phyloP scores from a whole-genome alignment of 2,888 invertebrate genomes.

The Automeris io region DNA sequence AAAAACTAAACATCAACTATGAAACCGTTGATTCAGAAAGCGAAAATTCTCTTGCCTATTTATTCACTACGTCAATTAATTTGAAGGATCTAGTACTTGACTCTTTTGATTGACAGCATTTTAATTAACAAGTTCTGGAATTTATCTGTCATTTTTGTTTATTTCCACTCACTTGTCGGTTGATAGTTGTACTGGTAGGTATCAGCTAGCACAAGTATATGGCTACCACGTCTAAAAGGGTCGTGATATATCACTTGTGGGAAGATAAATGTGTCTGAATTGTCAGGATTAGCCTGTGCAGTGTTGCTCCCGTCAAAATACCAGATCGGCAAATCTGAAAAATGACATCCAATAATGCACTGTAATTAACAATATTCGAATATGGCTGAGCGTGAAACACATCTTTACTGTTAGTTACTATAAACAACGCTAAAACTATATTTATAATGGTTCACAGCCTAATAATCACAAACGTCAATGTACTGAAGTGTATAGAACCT shows the following conservation, averaged over 20 bases:
- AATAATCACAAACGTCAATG: too few species aligned
- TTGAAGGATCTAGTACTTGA: too few species aligned
- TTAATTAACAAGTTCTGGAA: too few species aligned
- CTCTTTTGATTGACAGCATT: too few species aligned
- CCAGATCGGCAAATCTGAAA: constrained; percentile 83
- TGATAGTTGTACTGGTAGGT: constrained; percentile 81
- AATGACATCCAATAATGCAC: constrained; percentile 16
- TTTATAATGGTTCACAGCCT: too few species aligned
- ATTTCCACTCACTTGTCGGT: constrained; percentile 45
- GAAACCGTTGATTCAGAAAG: too few species aligned
- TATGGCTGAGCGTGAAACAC: constrained; percentile 14
- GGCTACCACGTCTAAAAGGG: constrained; percentile 85
- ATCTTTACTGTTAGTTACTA: constrained; percentile 5
- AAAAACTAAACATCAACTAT: too few species aligned
- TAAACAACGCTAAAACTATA: too few species aligned
- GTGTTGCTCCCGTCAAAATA: constrained; percentile 86
- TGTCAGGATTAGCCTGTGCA: constrained; percentile 78
- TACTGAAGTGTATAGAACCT: too few species aligned
- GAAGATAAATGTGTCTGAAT: constrained; percentile 85
- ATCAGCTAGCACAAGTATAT: constrained; percentile 86
- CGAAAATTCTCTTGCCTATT: too few species aligned
- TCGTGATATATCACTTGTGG: constrained; percentile 88
- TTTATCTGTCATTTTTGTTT: too few species aligned
- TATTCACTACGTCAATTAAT: too few species aligned
- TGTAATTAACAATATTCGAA: constrained; percentile 19